Conservation (phyloP, 1,140 invertebrate species). For the Patella vulgata region DNA sequence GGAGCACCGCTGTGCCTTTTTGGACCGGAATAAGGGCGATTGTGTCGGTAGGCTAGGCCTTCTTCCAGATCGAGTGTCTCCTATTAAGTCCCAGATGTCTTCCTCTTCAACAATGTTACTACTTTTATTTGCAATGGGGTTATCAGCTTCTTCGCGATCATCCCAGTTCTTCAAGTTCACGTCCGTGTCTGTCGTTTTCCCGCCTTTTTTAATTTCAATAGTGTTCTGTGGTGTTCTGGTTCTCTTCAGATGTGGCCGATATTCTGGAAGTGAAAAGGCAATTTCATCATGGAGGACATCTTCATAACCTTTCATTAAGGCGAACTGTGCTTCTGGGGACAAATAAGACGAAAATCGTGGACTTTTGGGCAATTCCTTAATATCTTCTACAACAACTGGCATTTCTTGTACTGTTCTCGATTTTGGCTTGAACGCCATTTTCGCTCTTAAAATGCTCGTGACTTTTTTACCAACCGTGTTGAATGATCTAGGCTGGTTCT, state of each 20-base stretch:
- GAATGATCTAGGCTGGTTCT: too few relatives aligned
- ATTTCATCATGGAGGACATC: conserved; percentile 48
- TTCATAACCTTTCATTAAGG: conserved; percentile 61
- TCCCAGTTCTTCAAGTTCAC: not conserved
- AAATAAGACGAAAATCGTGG: conserved; percentile 53
- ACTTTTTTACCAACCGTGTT: too few relatives aligned
- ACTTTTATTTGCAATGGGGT: not conserved
- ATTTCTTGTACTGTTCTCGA: not conserved
- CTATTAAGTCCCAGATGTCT: not conserved
- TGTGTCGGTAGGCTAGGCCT: not conserved
- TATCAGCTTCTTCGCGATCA: not conserved
- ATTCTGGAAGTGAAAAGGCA: conserved; percentile 34
- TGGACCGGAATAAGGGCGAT: too few relatives aligned
- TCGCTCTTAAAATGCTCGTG: too few relatives aligned
- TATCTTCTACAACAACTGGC: conserved; percentile 30
- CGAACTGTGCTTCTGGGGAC: conserved; percentile 57
- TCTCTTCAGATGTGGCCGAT: conserved; percentile 31
- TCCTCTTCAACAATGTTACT: not conserved
- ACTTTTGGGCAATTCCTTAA: conserved; percentile 48
- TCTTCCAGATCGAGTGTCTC: not conserved
- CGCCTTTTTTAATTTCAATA: conserved; percentile 21
- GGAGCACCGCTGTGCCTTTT: not conserved
- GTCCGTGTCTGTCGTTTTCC: conserved; percentile 2
- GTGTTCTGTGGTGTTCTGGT: conserved; percentile 41
- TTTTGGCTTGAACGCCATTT: too few relatives aligned